Base-by-base conservation (phyloP, 2,113 vertebrate species). In the Sakesphorus luctuosus region DNA sequence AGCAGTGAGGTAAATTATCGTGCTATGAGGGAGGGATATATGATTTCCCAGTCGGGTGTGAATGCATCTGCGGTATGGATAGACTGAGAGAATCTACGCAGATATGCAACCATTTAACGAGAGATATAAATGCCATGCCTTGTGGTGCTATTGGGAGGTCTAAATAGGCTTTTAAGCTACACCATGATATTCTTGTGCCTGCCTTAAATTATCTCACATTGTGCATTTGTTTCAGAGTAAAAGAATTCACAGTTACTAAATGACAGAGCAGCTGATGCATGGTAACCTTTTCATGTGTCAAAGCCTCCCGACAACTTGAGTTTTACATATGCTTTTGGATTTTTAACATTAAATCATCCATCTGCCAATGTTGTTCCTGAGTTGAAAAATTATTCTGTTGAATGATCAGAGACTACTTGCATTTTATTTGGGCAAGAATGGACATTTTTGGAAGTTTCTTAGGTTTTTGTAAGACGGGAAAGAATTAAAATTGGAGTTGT, bases 271-370 rank as follows among this genome's bases (percentile, higher is more conserved):
- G 59, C 33, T 4, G 14, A 77, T 50, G 89, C 72, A 10, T 26
- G 62, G 74, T 56, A 87, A 93, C 81, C 78, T 94, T 85, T 90
- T 80, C 76, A 77, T 23, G 80, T 65, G 80, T 89, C 89, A 92
- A 20, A 94, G 69, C 35, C 69, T 76, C 73, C 55, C 88, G 82
- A 92, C 79, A 92, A 84, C 46, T 81, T 86, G 38, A 93, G 55
- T 74, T 94, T 96, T 95, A 90, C 68, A 71, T 67, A 78, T 52
- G 50, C 68, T 92, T 92, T 92, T 74, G 46, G 35, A 67, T 80
- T 86, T 94, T 91, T 80, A 80, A 81, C 72, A 75, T 89, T 84
- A 78, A 96, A 83, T 92, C 68, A 56, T 89, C 65, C 74, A 10
- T 47, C 68, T 93, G 83, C 43, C 68, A 47, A 46, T 75, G 23